These are phyloP conservation scores for Lynx canadensis DNA, from an alignment of 2,113 vertebrate genomes.

Conservation along the genomic window DNA sequence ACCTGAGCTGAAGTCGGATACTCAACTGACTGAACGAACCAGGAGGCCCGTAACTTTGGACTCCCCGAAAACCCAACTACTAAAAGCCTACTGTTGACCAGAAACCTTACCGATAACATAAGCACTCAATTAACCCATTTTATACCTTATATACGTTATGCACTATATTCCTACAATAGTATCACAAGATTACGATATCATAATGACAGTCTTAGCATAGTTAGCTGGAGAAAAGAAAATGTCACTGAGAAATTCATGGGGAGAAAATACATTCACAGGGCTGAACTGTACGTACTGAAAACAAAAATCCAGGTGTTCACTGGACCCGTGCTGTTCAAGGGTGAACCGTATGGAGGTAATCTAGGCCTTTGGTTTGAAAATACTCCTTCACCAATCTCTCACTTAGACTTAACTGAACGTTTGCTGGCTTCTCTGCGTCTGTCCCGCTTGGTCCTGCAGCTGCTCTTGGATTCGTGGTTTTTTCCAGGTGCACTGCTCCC, in stretches of 20 bases:
- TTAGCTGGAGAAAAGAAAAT: not conserved
- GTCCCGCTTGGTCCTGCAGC: not conserved
- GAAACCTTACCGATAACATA: not conserved
- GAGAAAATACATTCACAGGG: not conserved
- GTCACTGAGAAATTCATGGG: not conserved
- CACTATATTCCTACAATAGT: too few relatives aligned
- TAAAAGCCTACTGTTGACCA: not conserved
- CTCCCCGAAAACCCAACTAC: not conserved
- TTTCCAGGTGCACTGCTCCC: not conserved
- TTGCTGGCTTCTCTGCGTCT: not conserved
- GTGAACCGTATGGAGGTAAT: not conserved
- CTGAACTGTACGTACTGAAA: not conserved
- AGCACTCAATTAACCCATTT: not conserved
- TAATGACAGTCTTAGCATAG: not conserved
- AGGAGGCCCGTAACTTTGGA: not conserved
- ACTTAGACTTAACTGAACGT: not conserved
- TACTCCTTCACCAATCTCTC: not conserved
- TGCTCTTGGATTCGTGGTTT: not conserved
- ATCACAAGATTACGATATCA: not conserved
- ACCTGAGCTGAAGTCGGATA: too few relatives aligned
- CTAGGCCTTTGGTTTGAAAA: not conserved
- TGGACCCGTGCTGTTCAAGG: not conserved
- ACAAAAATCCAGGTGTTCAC: not conserved
- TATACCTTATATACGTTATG: not conserved
- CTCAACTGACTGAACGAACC: too few relatives aligned